phyloP scores from a whole-genome alignment of 2,888 invertebrate genomes.

The Lucinisca nassula region DNA sequence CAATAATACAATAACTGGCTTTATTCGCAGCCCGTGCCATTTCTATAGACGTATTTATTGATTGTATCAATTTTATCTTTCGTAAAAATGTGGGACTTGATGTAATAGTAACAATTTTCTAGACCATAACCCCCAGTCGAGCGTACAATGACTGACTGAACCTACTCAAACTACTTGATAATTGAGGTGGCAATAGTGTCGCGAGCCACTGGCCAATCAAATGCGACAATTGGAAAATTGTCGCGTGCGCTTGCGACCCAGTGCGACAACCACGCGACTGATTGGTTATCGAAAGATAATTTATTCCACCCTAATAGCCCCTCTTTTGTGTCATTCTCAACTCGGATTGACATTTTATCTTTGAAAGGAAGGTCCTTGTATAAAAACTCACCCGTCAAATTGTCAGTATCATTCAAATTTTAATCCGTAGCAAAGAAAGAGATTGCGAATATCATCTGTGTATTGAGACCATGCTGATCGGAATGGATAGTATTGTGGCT shows the following conservation, averaged over 20 bases:
- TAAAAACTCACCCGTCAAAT: constrained; percentile 58
- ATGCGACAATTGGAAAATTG: constrained; percentile 60
- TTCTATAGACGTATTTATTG: constrained; percentile 29
- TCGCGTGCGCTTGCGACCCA: constrained; percentile 75
- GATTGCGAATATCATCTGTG: neutral
- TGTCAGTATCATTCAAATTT: constrained; percentile 57
- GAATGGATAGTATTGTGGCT: constrained; percentile 52
- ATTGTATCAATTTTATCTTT: constrained; percentile 44
- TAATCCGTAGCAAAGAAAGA: constrained; percentile 9
- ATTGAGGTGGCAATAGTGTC: constrained; percentile 46
- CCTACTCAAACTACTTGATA: constrained; percentile 24
- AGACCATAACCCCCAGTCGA: neutral
- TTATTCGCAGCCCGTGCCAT: constrained; percentile 10
- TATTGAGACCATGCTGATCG: constrained; percentile 53
- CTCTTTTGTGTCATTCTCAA: constrained; percentile 70
- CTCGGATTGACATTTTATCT: constrained; percentile 63
- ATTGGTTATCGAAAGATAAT: constrained; percentile 34
- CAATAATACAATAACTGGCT: constrained; percentile 16
- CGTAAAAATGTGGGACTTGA: constrained; percentile 25
- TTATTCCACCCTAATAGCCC: constrained; percentile 65
- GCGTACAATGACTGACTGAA: neutral
- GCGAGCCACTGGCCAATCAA: constrained; percentile 73
- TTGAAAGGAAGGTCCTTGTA: constrained; percentile 45
- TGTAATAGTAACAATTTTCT: constrained; percentile 53
- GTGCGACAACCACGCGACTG: constrained; percentile 28